These are phyloP conservation scores for Epinotia nisella DNA, from an alignment of 2,888 invertebrate genomes.

Conservation along the genomic window DNA sequence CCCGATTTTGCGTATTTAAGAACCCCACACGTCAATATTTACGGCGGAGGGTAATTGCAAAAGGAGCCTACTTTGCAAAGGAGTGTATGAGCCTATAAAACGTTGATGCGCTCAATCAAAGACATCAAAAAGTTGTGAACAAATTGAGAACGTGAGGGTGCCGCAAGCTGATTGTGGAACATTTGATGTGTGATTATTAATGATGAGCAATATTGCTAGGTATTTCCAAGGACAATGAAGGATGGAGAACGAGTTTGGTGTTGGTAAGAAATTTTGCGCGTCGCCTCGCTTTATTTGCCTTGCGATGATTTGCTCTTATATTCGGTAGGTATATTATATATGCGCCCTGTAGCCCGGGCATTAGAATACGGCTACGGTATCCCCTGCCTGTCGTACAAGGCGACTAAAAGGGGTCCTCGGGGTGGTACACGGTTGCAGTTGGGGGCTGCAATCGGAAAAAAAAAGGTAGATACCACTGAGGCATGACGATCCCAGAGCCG, in stretches of 20 bases:
- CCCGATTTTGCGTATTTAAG: constrained; percentile 1
- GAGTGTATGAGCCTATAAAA: constrained; percentile 9
- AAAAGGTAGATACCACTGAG: no score
- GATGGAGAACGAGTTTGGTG: not conserved
- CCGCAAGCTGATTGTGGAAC: constrained; percentile 15
- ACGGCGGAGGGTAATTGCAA: constrained; percentile 13
- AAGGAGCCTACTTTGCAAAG: constrained; percentile 29
- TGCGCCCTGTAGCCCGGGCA: no score
- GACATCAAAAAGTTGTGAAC: not conserved
- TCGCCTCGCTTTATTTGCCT: not conserved
- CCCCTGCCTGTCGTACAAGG: no score
- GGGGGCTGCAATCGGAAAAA: no score
- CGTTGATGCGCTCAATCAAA: not conserved
- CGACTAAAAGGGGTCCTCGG: no score
- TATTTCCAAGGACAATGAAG: not conserved
- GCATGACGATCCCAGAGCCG: no score
- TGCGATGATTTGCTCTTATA: not conserved
- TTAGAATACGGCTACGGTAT: no score
- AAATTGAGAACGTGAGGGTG: constrained; percentile 3
- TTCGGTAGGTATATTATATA: not conserved
- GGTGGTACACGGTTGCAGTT: no score
- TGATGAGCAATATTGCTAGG: not conserved
- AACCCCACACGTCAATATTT: constrained; percentile 26
- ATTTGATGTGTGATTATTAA: constrained; percentile 15
- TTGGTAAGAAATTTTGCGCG: not conserved